Evolutionary conservation across 1,140 invertebrate genomes (phyloP), one percentile per base, ranked within the genome.

Genomic region (Calephelis virginiensis): DNA sequence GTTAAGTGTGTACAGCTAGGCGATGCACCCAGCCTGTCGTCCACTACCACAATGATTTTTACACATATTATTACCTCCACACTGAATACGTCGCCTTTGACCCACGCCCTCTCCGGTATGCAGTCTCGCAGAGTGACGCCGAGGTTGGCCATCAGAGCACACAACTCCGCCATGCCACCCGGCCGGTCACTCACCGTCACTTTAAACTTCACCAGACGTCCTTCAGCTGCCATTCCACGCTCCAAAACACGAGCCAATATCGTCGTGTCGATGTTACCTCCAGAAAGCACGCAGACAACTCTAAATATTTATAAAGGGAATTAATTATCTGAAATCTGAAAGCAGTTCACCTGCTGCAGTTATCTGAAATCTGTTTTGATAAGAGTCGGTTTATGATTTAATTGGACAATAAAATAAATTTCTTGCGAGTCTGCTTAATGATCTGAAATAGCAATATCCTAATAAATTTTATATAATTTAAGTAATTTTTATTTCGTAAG

Each of bases 181-280:
- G 96, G 97, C 67, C 96, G 91, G 89, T 98, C 98, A 75, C 94
- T 95, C 8, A 98, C 95, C 0, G 95, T 97, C 72, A 90, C 88
- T 76, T 95, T 95, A 82, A 98, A 97, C 79, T 97, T 96, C 11
- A 97, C 92, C 37, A 98, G 90, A 9, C 98, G 92, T 3, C 97
- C 97, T 82, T 98, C 97, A 0, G 95, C 96, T 4, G 97, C 97
- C 76, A 99, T 90, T 17, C 97, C 97, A 61, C 97, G 92, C 78
- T 99, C 98, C 65, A 99, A 91, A 61, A 97, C 97, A 38, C 97
- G 92, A 0, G 97, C 97, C 53, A 99, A 92, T 0, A 98, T 95
- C 0, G 97, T 98, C 6, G 97, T 97, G 79, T 98, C 97, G 63
- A 99, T 98, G 90, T 99, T 99, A 37, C 98, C 97, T 2, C 98